phyloP scores from a whole-genome alignment of 2,797 vertebrate species.

The Alfaro cultratus region DNA sequence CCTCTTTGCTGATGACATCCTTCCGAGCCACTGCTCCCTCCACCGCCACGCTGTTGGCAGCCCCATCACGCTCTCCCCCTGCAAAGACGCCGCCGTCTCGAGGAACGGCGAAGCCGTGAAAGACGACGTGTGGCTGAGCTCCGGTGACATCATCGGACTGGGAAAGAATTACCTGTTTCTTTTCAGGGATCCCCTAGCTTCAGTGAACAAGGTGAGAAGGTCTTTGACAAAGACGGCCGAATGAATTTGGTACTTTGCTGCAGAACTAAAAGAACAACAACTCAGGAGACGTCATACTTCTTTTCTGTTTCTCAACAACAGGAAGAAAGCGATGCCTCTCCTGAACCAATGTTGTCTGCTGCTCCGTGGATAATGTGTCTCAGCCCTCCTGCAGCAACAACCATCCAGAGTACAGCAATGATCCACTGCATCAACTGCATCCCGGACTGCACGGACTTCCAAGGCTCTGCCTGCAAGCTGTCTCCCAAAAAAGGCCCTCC shows the following conservation, averaged over 20 bases:
- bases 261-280: neutral
- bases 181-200: constrained; percentile 78
- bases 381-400: neutral
- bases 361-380: constrained; percentile 41
- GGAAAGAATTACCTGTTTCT: constrained; percentile 82
- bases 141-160: constrained; percentile 81
- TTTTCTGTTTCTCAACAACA: constrained; percentile 35
- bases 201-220: constrained; percentile 49
- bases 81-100: constrained; percentile 63
- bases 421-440: constrained; percentile 65
- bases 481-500: constrained; percentile 19
- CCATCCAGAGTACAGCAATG: neutral
- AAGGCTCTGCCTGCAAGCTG: neutral
- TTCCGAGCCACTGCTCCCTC: constrained; percentile 75
- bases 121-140: constrained; percentile 63
- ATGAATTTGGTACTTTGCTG: neutral
- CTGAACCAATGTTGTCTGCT: constrained; percentile 20
- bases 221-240: neutral
- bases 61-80: constrained; percentile 62
- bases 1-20: constrained; percentile 77
- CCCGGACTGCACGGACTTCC: constrained; percentile 23
- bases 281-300: neutral
- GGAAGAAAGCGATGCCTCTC: constrained; percentile 34
- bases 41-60: constrained; percentile 31
- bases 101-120: constrained; percentile 72